Evolutionary conservation across 2,888 invertebrate genomes (phyloP).

Genomic region (Mythimna loreyi): DNA sequence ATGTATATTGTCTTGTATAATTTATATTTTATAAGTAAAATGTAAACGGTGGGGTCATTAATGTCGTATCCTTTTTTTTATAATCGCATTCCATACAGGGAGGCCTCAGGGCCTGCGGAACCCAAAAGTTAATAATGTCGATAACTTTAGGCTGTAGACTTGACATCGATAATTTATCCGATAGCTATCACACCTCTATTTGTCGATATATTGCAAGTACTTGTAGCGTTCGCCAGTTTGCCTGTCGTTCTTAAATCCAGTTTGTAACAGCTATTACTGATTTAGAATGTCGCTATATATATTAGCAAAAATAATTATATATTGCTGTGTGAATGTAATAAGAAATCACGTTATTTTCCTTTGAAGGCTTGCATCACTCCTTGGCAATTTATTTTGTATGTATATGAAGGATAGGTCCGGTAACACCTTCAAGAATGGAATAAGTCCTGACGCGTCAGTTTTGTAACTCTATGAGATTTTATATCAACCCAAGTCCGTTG

Average conservation of each 20-base stretch:
- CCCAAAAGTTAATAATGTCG: slow-evolving; percentile 55
- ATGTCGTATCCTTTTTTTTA: slow-evolving; percentile 62
- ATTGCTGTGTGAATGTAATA: slow-evolving; percentile 47
- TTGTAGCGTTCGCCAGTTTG: slow-evolving; percentile 45
- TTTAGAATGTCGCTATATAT: slow-evolving; percentile 44
- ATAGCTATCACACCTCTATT: slow-evolving; percentile 48
- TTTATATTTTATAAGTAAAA: slow-evolving; percentile 81
- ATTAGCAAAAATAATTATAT: slow-evolving; percentile 33
- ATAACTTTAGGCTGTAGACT: slow-evolving; percentile 48
- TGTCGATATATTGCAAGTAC: slow-evolving; percentile 53
- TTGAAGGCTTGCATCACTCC: slow-evolving; percentile 71
- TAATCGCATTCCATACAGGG: slow-evolving; percentile 80
- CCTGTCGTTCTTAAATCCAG: slow-evolving; percentile 32
- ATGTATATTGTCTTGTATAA: slow-evolving; percentile 80
- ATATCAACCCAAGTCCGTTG: slow-evolving; percentile 44
- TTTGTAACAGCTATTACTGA: slow-evolving; percentile 44
- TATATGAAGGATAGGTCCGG: slow-evolving; percentile 68
- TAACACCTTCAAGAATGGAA: slow-evolving; percentile 65
- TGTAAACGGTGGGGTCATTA: slow-evolving; percentile 72
- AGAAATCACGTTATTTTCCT: slow-evolving; percentile 60
- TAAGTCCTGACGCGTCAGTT: slow-evolving; percentile 62
- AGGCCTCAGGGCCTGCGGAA: slow-evolving; percentile 63
- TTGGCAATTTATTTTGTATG: slow-evolving; percentile 68
- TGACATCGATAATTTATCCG: slow-evolving; percentile 50
- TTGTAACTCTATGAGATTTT: slow-evolving; percentile 44